Conservation (phyloP, 2,797 vertebrate genomes). For the Characodon lateralis region DNA sequence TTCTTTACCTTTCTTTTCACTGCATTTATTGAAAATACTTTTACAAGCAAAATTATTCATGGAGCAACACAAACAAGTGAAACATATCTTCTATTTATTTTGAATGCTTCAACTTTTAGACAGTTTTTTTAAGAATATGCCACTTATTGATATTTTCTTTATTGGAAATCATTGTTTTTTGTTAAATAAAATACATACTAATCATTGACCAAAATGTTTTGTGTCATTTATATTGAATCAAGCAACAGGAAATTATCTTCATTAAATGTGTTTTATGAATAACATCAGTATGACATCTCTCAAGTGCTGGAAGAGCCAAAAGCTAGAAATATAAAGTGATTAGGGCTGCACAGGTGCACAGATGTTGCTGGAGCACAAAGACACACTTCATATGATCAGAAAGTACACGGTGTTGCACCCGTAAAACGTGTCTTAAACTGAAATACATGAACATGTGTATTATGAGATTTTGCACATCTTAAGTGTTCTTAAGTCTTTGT, state of each 20-base stretch:
- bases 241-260: neutral
- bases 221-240: constrained; percentile 24
- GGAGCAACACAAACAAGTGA: constrained; percentile 12
- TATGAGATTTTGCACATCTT: neutral
- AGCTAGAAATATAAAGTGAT: neutral
- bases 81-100: constrained; percentile 64
- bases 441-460: neutral
- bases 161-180: constrained; percentile 23
- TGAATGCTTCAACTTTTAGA: constrained; percentile 42
- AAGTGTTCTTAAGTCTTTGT: neutral
- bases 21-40: constrained; percentile 29
- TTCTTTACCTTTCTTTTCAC: constrained; percentile 21
- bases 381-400: constrained; percentile 2
- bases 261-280: neutral
- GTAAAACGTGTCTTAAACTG: neutral
- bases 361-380: neutral
- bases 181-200: constrained; percentile 34
- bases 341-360: neutral
- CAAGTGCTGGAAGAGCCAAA: neutral
- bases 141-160: constrained; percentile 14
- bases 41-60: constrained; percentile 32
- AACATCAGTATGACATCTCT: neutral
- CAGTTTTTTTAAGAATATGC: constrained; percentile 21
- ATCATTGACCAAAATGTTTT: neutral
- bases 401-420: neutral